Base-by-base conservation (phyloP, 2,888 invertebrate genomes). In the Apodemia duryi region DNA sequence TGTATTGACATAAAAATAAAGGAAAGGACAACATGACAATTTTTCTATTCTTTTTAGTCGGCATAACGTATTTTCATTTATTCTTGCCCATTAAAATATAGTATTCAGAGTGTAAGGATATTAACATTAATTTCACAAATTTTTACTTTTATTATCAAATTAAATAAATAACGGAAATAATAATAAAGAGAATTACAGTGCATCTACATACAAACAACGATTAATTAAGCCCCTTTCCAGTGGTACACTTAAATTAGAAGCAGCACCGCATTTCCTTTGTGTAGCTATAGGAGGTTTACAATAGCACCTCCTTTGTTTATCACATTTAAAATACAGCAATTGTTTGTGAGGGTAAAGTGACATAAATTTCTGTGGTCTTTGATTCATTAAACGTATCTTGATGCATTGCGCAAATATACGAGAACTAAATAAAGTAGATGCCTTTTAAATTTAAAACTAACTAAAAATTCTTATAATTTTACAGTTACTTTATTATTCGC, bases 151-250 rank as follows among this genome's bases (percentile, higher is more conserved):
- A 13, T 5, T 46, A 46, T 13, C 13, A 6, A 69, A 69, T 68
- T 66, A 65, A 69, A 66, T 67, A 71, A 69, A 68, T 21, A 0
- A 6, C 6, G 61, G 63, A 65, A 69, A 70, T 66, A 68, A 65
- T 67, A 70, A 71, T 73, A 71, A 73, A 70, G 70, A 67, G 64
- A 70, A 69, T 67, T 70, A 71, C 71, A 71, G 70, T 72, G 73
- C 72, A 73, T 69, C 57, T 60, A 60, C 71, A 63, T 71, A 67
- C 69, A 71, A 75, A 68, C 72, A 73, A 72, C 77, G 70, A 77
- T 77, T 76, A 78, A 80, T 77, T 76, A 77, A 75, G 73, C 73
- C 74, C 74, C 68, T 74, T 74, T 72, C 70, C 65, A 66, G 71
- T 65, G 68, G 69, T 68, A 69, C 69, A 72, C 73, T 75, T 75